Evolutionary conservation across 2,113 vertebrate genomes (phyloP), one percentile per base, ranked within the genome.

Genomic region (Neoarius graeffei): DNA sequence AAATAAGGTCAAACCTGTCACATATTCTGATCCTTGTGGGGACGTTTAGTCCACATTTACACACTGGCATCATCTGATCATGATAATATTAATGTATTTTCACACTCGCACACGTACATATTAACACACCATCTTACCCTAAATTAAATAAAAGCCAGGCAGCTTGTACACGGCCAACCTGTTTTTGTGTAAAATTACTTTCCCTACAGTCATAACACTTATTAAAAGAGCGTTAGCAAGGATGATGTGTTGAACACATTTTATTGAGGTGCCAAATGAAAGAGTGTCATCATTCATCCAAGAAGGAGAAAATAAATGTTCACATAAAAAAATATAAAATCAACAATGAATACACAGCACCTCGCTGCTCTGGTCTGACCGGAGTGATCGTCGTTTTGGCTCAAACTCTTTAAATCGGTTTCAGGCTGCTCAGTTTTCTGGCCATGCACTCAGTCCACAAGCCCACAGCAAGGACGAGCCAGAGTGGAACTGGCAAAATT

Each of bases 271-370:
- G 94, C 93, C 94, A 94, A 95, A 95, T 94, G 93, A 93, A 95
- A 95, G 92, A 91, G 93, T 93, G 94, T 95, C 92, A 94, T 93
- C 94, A 94, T 93, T 94, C 93, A 94, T 89, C 82, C 87, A 85
- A 84, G 84, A 83, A 81, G 85, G 77, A 88, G 90, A 93, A 93
- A 94, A 90, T 93, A 93, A 93, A 95, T 94, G 94, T 91, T 91
- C 93, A 95, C 93, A 94, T 94, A 95, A 95, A 95, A 95, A 95
- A 95, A 96, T 95, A 94, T 89, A 95, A 95, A 96, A 94, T 94
- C 87, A 95, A 95, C 93, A 93, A 95, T 94, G 93, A 93, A 85
- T 66, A 89, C 87, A 90, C 83, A 85, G 83, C 86, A 86, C 81
- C 89, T 85, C 30, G 50, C 89, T 80, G 81, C 85, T 88, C 87